phyloP scores from a whole-genome alignment of 2,113 vertebrate genomes.

The Apus apus region DNA sequence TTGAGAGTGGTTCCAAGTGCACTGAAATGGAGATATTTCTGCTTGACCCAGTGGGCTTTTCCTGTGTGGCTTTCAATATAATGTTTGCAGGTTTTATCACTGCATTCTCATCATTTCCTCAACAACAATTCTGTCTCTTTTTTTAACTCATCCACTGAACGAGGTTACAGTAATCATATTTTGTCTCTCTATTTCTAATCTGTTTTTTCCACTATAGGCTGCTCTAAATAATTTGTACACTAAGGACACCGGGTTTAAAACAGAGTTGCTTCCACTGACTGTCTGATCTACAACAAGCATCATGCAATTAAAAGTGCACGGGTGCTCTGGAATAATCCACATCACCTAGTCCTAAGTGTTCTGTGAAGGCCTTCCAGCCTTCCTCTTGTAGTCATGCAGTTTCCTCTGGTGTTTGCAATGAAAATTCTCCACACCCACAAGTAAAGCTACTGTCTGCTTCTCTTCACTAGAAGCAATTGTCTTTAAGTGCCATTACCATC shows the following conservation, averaged over 20 bases:
- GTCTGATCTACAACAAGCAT: not conserved
- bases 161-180: not conserved
- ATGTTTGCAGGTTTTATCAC: not conserved
- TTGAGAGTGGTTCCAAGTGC: fast-evolving
- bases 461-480: not conserved
- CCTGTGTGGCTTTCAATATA: not conserved
- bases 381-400: not conserved
- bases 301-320: not conserved
- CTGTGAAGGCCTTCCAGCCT: not conserved
- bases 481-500: not conserved
- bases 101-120: not conserved
- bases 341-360: not conserved
- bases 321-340: not conserved
- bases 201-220: not conserved
- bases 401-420: not conserved
- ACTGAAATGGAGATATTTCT: not conserved
- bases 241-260: not conserved
- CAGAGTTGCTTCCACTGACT: not conserved
- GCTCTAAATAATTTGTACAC: not conserved
- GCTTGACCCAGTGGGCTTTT: not conserved
- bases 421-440: not conserved
- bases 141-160: not conserved
- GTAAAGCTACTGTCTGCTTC: not conserved
- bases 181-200: not conserved
- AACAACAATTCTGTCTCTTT: not conserved